Conservation (phyloP, 2,113 vertebrate species). For the Xenotilapia leptura region DNA sequence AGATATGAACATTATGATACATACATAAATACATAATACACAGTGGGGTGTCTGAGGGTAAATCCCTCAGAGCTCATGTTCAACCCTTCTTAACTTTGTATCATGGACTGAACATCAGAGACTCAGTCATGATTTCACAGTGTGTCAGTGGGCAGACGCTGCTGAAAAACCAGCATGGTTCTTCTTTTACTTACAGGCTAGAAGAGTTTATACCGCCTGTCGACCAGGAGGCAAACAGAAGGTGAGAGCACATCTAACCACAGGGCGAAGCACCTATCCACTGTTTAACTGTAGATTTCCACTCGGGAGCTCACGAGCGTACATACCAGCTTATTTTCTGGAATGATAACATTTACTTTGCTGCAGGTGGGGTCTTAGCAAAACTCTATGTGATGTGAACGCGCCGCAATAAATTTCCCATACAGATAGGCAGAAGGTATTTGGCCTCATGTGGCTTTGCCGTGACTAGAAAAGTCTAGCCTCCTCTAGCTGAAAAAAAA, state of each 20-base stretch:
- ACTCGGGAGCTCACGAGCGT: background rate
- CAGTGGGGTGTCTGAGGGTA: background rate
- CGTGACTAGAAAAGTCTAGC: background rate
- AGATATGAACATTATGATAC: background rate
- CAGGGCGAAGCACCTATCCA: background rate
- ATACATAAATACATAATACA: background rate
- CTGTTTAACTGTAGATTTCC: conserved; percentile 40
- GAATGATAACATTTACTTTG: conserved; percentile 49
- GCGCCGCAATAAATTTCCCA: background rate
- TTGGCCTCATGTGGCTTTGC: background rate
- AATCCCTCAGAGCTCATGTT: conserved; percentile 8
- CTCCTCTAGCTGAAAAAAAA: background rate
- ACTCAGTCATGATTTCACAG: background rate
- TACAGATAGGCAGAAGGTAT: background rate
- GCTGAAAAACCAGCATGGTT: background rate
- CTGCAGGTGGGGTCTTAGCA: conserved; percentile 7
- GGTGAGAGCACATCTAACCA: background rate
- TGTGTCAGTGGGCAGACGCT: background rate
- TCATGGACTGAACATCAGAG: conserved; percentile 17
- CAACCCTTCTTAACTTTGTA: conserved; percentile 6
- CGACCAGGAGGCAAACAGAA: conserved; percentile 18
- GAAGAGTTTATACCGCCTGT: conserved; percentile 14
- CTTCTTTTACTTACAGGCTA: background rate
- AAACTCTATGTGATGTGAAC: conserved; percentile 10
- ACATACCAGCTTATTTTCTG: background rate